A percentile compares a stretch with the other conserved stretches of the same genome.
Evolutionary conservation across 2,113 vertebrate species (phyloP).

Genomic region (Sceloporus undulatus): DNA sequence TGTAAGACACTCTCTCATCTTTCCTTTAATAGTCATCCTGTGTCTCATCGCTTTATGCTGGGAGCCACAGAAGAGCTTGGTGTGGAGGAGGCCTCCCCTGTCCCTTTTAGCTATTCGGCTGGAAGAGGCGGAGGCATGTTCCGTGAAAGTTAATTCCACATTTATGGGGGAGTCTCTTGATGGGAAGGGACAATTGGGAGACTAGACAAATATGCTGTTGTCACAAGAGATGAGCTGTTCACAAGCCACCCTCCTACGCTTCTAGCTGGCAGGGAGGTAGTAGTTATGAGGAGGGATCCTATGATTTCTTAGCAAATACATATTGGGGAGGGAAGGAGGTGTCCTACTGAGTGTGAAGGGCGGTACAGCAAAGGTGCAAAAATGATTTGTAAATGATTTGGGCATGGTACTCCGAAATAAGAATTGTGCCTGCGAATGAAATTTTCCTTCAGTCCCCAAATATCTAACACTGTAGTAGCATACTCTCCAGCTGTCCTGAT

Average conservation of each 20-base stretch:
- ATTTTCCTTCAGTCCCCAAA: too few relatives aligned
- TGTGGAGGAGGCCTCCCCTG: rapidly evolving
- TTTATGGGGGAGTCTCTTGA: neutral
- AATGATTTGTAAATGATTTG: too few relatives aligned
- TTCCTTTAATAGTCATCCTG: neutral
- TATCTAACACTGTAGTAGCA: too few relatives aligned
- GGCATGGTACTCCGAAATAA: too few relatives aligned
- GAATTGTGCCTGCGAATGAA: too few relatives aligned
- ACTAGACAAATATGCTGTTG: neutral
- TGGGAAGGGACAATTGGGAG: slow-evolving; percentile 16
- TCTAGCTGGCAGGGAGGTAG: rapidly evolving
- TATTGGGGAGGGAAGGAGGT: too few relatives aligned
- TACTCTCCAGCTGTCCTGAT: too few relatives aligned
- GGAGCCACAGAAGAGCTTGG: neutral
- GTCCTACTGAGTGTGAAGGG: too few relatives aligned
- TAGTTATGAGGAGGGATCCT: neutral
- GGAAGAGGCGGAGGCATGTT: neutral
- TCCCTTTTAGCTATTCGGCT: neutral
- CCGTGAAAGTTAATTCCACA: neutral
- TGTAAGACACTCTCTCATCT: neutral
- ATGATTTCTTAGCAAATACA: too few relatives aligned
- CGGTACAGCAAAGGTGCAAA: too few relatives aligned
- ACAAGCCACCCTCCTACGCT: neutral
- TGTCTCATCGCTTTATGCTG: neutral
- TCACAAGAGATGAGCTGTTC: neutral